These are phyloP conservation scores for Tragelaphus imberbis DNA, from an alignment of 2,113 vertebrate genomes.

Conservation along the genomic window DNA sequence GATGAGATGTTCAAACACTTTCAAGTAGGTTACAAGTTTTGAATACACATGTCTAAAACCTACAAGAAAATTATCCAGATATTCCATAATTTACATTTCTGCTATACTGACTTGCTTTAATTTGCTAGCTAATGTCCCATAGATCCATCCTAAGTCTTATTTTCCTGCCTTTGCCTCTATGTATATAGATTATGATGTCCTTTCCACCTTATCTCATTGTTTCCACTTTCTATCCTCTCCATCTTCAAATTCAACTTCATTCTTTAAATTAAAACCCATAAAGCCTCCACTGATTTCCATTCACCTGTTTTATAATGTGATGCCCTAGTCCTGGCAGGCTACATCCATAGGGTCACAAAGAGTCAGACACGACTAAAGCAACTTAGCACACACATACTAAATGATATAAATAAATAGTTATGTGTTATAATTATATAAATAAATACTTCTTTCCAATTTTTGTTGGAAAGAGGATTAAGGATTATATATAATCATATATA, in stretches of 20 bases:
- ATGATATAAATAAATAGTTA: background rate
- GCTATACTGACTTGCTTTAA: background rate
- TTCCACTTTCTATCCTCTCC: background rate
- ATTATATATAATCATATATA: background rate
- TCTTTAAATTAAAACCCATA: background rate
- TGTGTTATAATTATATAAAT: background rate
- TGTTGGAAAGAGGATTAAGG: background rate
- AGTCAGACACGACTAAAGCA: background rate
- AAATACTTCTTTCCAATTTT: background rate
- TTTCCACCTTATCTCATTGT: background rate
- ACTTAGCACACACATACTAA: background rate
- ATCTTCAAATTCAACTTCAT: background rate
- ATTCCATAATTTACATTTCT: too few relatives aligned
- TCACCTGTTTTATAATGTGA: background rate
- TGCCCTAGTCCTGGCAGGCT: background rate
- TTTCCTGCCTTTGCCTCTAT: background rate
- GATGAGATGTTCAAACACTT: background rate
- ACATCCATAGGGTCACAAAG: background rate
- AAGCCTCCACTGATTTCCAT: background rate
- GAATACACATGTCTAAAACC: background rate
- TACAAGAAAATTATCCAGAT: background rate
- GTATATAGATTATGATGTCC: background rate
- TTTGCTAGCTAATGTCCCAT: background rate
- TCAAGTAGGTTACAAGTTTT: background rate
- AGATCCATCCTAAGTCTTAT: background rate